These are phyloP conservation scores for Cyphomyrus discorhynchus DNA, from an alignment of 2,113 vertebrate species.

Conservation along the genomic window DNA sequence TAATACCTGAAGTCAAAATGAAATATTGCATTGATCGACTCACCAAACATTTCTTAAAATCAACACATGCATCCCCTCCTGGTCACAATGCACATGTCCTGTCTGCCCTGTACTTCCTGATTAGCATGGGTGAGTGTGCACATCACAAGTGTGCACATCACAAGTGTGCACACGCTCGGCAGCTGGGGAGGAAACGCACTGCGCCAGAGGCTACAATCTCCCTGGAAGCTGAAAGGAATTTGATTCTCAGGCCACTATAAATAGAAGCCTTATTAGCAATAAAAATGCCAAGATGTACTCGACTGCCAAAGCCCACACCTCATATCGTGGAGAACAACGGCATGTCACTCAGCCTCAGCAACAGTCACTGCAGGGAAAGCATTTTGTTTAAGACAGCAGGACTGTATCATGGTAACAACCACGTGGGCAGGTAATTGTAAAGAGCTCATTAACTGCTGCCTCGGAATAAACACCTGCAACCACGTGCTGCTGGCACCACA, in stretches of 20 bases:
- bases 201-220: constrained; percentile 4
- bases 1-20: not conserved
- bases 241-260: constrained; percentile 23
- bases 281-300: constrained; percentile 29
- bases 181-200: not conserved
- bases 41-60: not conserved
- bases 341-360: not conserved
- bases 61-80: not conserved
- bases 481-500: not conserved
- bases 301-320: constrained; percentile 20
- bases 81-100: not conserved
- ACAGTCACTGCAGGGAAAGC: not conserved
- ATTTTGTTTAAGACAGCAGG: not conserved
- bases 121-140: not conserved
- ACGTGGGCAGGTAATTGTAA: not conserved
- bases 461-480: not conserved
- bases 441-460: not conserved
- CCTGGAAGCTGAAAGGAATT: constrained; percentile 14
- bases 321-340: not conserved
- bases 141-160: not conserved
- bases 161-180: not conserved
- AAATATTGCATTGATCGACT: not conserved
- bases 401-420: not conserved
- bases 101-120: not conserved
- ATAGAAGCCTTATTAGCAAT: constrained; percentile 27